Base-by-base conservation (phyloP, 2,113 vertebrate genomes). In the Phyllostomus discolor region DNA sequence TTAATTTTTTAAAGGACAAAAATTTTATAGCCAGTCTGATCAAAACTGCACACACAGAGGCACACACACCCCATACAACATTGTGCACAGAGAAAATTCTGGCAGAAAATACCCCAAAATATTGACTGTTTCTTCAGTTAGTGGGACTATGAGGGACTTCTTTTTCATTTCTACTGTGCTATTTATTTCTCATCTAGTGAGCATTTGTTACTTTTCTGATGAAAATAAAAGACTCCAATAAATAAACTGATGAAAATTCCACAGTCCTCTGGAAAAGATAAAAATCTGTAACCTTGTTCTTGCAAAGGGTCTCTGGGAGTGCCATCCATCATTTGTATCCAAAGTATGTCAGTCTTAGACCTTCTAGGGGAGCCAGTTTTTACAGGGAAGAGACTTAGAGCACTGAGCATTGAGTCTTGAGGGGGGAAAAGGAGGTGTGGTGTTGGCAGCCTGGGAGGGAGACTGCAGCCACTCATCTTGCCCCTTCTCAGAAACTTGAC, bases 161-260 rank as follows among this genome's bases (percentile, higher is more conserved):
- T 64, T 31, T 66, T 57, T 5, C 59, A 67, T 69, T 59, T 46
- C 16, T 81, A 20, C 14, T 10, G 7, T 33, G 75, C 59, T 78
- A 35, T 73, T 84, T 89, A 12, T 50, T 90, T 82, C 41, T 89
- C 26, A 2, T 54, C 78, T 48, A 79, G 4, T 50, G n/a, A 95
- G 7, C 35, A 72, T 66, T 46, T 66, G 38, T 73, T 76, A 73
- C 11, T 57, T 92, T 92, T 64, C 82, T 92, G 72, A 57, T 92
- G 72, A 88, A 95, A 90, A 84, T 73, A 54, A 95, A 85, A 75
- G 35, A 82, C 64, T 92, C 85, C 31, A 48, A 82, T 92, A 95
- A 89, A 86, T 26, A 73, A 94, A 67, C 41, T 50, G 4, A 80
- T 50, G 41, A 73, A 75, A 96, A 64, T 54, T 64, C 3, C 38